These are phyloP conservation scores for Spodoptera exigua DNA, from an alignment of 2,888 invertebrate species.

Conservation along the genomic window DNA sequence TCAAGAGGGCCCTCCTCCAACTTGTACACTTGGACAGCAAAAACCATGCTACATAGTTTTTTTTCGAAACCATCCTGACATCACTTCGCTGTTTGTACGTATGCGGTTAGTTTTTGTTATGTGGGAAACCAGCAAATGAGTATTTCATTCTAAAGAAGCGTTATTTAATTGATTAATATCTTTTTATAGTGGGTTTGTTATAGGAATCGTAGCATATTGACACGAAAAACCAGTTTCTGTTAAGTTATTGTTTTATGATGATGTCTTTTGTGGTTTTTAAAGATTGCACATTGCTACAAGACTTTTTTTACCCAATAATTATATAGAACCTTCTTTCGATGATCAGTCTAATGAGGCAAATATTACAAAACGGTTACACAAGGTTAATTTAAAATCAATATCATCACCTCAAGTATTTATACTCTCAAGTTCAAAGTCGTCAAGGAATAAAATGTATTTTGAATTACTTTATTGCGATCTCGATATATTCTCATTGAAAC, in stretches of 20 bases:
- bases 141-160: too few species aligned
- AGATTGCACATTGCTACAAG: too few species aligned
- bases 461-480: slow-evolving; percentile 46
- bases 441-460: slow-evolving; percentile 49
- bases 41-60: slow-evolving; percentile 2
- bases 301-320: too few species aligned
- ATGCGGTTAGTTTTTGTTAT: neutral
- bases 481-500: slow-evolving; percentile 49
- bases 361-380: neutral
- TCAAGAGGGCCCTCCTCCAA: slow-evolving; percentile 20
- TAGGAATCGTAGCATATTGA: too few species aligned
- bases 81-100: neutral
- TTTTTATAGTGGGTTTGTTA: too few species aligned
- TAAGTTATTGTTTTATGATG: too few species aligned
- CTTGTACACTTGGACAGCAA: slow-evolving; percentile 15
- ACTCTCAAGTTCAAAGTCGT: slow-evolving; percentile 45
- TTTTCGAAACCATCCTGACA: neutral
- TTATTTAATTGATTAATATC: too few species aligned
- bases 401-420: slow-evolving; percentile 27
- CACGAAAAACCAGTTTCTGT: too few species aligned
- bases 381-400: slow-evolving; percentile 40
- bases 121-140: too few species aligned
- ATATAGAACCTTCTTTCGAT: too few species aligned
- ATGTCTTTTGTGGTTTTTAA: too few species aligned
- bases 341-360: too few species aligned